Evolutionary conservation across 2,888 invertebrate species (phyloP), one percentile per base, ranked within the genome.

Genomic region (Reticulitermes lucifugus): DNA sequence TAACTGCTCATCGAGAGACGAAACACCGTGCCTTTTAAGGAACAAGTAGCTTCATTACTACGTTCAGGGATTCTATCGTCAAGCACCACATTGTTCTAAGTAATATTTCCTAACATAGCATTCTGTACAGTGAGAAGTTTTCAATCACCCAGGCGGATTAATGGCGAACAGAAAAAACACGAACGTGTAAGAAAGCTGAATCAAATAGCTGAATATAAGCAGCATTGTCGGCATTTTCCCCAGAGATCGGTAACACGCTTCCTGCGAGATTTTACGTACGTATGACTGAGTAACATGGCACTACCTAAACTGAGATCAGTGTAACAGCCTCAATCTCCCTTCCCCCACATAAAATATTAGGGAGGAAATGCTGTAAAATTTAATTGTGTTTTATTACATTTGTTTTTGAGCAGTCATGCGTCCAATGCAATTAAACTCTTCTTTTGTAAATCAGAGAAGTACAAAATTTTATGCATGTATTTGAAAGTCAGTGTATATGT

Each of bases 381-480:
- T 84, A 84, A 84, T 79, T 73, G 79, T 71, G 60, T 84, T 84
- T 79, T 84, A 84, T 79, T 79, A 71, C 60, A 29, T 77, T 65
- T 84, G 79, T 84, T 79, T 79, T 51, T 51, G 79, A 84, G 79
- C 84, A 81, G 10, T 79, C 65, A 71, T 79, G 84, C 81, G 29
- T 46, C 10, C 70, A 12, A 84, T 70, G 60, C 84, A 80, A 84
- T 84, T 80, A 70, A 79, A 59, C 71, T 43, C 79, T 81, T 71
- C 84, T 84, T 84, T 79, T 80, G 84, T 84, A 79, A 81, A 81
- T 80, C 84, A 84, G 51, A 70, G 80, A 60, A 81, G 81, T 81
- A 81, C 43, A 81, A 81, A 81, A 81, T 81, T 70, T 81, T 70
- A 81, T 81, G 25, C 81, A 70, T 81, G 81, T 70, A 35, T 73